These are phyloP conservation scores for Hippoglossus stenolepis DNA, from an alignment of 2,113 vertebrate genomes.

Conservation along the genomic window DNA sequence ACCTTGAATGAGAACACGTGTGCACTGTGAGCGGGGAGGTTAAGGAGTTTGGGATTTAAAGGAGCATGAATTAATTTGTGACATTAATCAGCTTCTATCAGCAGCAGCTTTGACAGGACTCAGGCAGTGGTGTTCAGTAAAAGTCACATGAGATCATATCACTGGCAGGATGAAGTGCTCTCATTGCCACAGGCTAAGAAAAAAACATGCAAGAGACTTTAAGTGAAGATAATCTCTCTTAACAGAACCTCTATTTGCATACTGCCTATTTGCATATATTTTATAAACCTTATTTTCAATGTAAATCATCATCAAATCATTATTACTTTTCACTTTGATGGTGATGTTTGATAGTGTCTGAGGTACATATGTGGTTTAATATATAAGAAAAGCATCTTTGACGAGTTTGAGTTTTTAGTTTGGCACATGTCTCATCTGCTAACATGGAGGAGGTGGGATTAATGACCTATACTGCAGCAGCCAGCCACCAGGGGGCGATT, in stretches of 20 bases:
- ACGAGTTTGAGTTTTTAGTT: too few relatives aligned
- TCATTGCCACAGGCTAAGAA: slow-evolving; percentile 10
- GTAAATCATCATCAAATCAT: too few relatives aligned
- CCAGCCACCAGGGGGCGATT: background rate
- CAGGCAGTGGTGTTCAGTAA: slow-evolving; percentile 18
- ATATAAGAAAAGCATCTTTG: too few relatives aligned
- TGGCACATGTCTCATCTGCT: background rate
- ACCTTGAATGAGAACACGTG: slow-evolving; percentile 2
- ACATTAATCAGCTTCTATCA: slow-evolving; percentile 26
- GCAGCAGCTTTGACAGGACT: slow-evolving; percentile 21
- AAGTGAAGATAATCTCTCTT: background rate
- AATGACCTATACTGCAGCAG: background rate
- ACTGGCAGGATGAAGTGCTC: slow-evolving; percentile 3
- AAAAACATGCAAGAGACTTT: background rate
- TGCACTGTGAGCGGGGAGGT: background rate
- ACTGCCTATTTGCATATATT: background rate
- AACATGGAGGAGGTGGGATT: background rate
- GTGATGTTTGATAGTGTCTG: too few relatives aligned
- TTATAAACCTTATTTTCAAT: too few relatives aligned
- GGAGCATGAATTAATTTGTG: slow-evolving; percentile 12
- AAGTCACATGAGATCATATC: slow-evolving; percentile 40
- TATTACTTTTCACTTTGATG: too few relatives aligned
- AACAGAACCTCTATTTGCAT: background rate
- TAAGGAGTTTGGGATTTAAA: slow-evolving; percentile 25
- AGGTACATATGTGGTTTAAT: background rate